Evolutionary conservation across 2,797 vertebrate genomes (phyloP).

Genomic region (Rallus crepitans): DNA sequence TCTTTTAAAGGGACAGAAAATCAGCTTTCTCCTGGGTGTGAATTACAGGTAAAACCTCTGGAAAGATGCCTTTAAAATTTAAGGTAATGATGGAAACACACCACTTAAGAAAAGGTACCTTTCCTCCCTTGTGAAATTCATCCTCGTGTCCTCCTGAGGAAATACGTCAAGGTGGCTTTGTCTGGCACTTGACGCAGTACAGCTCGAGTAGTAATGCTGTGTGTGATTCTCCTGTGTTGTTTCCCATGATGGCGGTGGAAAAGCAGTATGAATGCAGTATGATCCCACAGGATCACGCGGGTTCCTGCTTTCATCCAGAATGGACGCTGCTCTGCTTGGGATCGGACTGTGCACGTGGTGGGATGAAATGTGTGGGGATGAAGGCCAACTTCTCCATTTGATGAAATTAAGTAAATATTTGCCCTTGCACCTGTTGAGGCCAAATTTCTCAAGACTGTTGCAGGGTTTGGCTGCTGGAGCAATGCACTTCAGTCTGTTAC

Average conservation of each 20-base stretch:
- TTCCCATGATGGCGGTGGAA: accelerated
- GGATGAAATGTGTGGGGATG: accelerated
- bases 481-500: neutral
- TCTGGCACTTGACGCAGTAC: accelerated
- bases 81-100: neutral
- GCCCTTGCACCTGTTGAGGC: neutral
- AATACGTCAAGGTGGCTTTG: neutral
- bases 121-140: neutral
- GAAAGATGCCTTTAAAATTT: neutral
- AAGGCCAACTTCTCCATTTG: neutral
- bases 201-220: accelerated
- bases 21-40: neutral
- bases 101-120: neutral
- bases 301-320: neutral
- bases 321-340: accelerated
- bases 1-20: neutral
- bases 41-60: neutral
- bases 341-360: accelerated
- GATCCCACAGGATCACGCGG: accelerated
- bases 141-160: neutral
- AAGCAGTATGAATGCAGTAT: neutral
- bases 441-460: neutral
- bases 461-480: neutral
- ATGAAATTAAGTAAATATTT: neutral
- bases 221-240: accelerated